Evolutionary conservation across 2,888 invertebrate genomes (phyloP).

Genomic region (Napeogenes inachia): DNA sequence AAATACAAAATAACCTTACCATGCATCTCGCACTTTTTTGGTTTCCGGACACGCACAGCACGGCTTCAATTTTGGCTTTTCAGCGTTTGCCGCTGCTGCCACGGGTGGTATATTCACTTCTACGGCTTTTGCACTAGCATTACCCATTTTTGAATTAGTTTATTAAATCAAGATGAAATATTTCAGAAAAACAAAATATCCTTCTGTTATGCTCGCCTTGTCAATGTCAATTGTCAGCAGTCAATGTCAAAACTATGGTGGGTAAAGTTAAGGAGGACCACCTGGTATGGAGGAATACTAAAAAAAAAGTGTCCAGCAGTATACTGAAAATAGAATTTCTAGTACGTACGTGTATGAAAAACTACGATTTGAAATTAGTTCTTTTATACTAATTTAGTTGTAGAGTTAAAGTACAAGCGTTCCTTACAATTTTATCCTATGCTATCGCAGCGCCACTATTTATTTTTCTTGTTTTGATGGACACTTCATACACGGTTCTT

Average conservation of each 20-base stretch:
- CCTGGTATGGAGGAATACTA: too few relatives aligned
- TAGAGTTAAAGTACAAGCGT: too few relatives aligned
- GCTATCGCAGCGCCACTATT: too few relatives aligned
- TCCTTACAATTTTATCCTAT: too few relatives aligned
- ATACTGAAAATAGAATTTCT: too few relatives aligned
- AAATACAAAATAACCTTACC: constrained; percentile 79
- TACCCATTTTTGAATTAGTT: constrained; percentile 53
- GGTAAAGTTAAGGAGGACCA: too few relatives aligned
- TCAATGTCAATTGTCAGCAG: constrained; percentile 9
- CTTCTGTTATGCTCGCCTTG: constrained; percentile 1
- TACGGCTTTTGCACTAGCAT: constrained; percentile 65
- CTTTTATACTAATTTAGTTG: too few relatives aligned
- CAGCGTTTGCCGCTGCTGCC: constrained; percentile 55
- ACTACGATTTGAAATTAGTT: too few relatives aligned
- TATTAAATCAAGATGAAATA: constrained; percentile 27
- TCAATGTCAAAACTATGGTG: background rate
- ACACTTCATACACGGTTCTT: too few relatives aligned
- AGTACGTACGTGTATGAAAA: too few relatives aligned
- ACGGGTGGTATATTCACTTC: constrained; percentile 54
- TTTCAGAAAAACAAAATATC: background rate
- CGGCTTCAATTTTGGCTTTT: constrained; percentile 90
- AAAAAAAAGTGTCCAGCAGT: too few relatives aligned
- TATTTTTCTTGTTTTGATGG: too few relatives aligned
- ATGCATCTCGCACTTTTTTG: constrained; percentile 91
- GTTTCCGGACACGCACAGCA: constrained; percentile 99